Percentiles rank a stretch among this genome's conserved stretches.
Evolutionary conservation across 2,113 vertebrate species (phyloP).

Genomic region (Leptobrachium leishanense): DNA sequence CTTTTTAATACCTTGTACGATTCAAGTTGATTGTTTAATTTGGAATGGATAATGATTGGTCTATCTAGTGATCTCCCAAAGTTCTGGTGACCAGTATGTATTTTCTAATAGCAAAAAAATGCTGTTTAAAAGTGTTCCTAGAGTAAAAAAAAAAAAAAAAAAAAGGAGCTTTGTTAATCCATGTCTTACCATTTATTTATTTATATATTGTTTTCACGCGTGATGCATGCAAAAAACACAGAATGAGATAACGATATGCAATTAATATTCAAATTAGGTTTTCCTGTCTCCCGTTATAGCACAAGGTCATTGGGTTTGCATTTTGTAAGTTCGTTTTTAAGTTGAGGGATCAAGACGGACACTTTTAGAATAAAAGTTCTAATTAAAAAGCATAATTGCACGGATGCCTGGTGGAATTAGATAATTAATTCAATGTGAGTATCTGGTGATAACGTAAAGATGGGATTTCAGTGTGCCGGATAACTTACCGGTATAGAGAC

Average conservation of each 20-base stretch:
- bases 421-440: conserved; percentile 45
- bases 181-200: too few relatives aligned
- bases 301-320: conserved; percentile 43
- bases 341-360: conserved; percentile 47
- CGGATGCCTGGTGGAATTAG: conserved; percentile 47
- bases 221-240: conserved; percentile 16
- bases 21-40: too few relatives aligned
- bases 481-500: conserved; percentile 8
- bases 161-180: too few relatives aligned
- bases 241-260: background rate
- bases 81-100: too few relatives aligned
- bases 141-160: too few relatives aligned
- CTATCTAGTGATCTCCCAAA: too few relatives aligned
- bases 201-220: conserved; percentile 8
- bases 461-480: conserved; percentile 5
- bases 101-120: too few relatives aligned
- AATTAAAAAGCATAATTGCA: conserved; percentile 48
- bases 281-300: conserved; percentile 1
- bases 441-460: conserved; percentile 42
- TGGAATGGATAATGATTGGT: too few relatives aligned
- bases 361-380: conserved; percentile 41
- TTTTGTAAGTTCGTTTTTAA: conserved; percentile 41
- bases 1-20: too few relatives aligned
- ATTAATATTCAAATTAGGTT: conserved; percentile 38
- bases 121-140: too few relatives aligned